These are phyloP conservation scores for Trachops cirrhosus DNA, from an alignment of 2,797 vertebrate species.

Conservation along the genomic window DNA sequence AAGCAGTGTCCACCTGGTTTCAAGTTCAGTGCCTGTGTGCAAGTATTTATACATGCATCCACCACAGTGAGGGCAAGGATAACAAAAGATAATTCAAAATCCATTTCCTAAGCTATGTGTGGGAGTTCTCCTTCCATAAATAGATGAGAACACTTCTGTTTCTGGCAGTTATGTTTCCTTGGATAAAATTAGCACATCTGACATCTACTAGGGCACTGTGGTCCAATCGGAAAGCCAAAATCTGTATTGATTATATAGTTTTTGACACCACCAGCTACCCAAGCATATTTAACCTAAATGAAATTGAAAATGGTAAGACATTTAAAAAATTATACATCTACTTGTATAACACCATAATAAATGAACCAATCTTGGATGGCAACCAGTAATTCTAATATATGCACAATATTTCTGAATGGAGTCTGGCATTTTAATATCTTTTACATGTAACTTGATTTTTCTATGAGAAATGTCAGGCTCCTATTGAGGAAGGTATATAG, in stretches of 20 bases:
- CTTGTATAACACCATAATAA: not conserved
- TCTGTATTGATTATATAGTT: not conserved
- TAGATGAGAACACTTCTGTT: conserved; percentile 49
- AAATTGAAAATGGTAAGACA: not conserved
- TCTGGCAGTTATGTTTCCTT: not conserved
- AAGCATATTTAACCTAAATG: not conserved
- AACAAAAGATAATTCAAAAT: conserved; percentile 29
- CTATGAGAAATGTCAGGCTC: not conserved
- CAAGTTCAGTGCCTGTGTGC: not conserved
- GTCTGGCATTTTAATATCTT: not conserved
- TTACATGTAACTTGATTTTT: not conserved
- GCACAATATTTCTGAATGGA: not conserved
- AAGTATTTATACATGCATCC: not conserved
- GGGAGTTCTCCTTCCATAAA: conserved; percentile 42
- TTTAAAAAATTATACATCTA: not conserved
- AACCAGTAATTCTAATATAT: not conserved
- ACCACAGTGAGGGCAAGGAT: not conserved
- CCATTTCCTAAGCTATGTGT: conserved; percentile 40
- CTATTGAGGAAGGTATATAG: not conserved
- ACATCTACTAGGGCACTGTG: not conserved
- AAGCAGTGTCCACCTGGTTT: not conserved
- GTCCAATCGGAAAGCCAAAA: conserved; percentile 28
- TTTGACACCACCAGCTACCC: not conserved
- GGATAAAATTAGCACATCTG: conserved; percentile 26
- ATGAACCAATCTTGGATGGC: not conserved